Evolutionary conservation across 2,888 invertebrate species (phyloP).

Genomic region (Netelia inedita): DNA sequence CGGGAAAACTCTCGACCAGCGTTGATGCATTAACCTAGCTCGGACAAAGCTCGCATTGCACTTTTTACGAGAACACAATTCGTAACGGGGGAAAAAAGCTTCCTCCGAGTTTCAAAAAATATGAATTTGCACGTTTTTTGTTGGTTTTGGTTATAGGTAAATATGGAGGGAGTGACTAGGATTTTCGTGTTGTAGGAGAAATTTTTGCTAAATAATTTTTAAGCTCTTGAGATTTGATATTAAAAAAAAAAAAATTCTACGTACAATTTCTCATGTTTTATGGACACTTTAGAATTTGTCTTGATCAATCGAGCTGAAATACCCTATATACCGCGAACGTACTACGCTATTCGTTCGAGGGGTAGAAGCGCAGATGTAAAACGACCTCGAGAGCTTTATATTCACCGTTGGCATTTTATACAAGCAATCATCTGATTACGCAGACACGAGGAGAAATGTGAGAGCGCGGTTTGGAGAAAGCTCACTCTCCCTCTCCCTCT

Average conservation of each 20-base stretch:
- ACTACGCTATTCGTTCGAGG: neutral
- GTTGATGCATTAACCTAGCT: neutral
- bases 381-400: slow-evolving; percentile 48
- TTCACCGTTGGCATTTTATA: slow-evolving; percentile 46
- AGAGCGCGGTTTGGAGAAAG: slow-evolving; percentile 20
- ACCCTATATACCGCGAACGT: too few species aligned
- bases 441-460: neutral
- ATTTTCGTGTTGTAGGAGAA: neutral
- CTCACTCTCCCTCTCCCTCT: neutral
- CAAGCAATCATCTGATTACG: slow-evolving; percentile 50
- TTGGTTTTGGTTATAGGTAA: neutral
- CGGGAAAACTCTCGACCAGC: slow-evolving; percentile 19
- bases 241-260: too few species aligned
- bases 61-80: neutral
- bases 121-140: neutral
- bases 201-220: neutral
- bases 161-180: neutral
- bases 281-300: neutral
- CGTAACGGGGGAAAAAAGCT: neutral
- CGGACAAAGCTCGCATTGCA: neutral
- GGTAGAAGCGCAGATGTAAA: slow-evolving; percentile 3
- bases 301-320: neutral
- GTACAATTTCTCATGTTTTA: too few species aligned
- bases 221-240: too few species aligned
- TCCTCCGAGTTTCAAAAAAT: neutral